Percentiles rank a stretch among this genome's conserved stretches.
Conservation (phyloP, 2,888 invertebrate species). For the Nesidiocoris tenuis region DNA sequence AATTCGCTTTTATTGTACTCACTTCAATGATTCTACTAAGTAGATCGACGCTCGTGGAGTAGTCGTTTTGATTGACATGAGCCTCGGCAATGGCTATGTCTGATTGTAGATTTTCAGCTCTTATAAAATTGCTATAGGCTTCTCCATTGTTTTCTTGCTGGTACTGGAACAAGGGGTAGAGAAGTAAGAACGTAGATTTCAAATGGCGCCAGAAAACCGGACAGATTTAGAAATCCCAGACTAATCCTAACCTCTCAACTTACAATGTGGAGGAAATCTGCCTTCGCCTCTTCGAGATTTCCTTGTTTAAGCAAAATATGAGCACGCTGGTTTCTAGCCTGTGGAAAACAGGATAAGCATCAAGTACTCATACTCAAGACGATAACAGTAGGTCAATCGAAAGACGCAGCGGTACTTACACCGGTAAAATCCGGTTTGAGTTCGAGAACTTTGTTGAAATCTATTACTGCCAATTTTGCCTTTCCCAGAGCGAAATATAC, state of each 20-base stretch:
- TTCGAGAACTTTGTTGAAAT: slow-evolving; percentile 85
- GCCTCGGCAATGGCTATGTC: slow-evolving; percentile 67
- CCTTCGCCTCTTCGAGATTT: slow-evolving; percentile 74
- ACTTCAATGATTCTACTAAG: slow-evolving; percentile 70
- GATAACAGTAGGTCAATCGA: too few species aligned
- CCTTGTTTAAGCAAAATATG: slow-evolving; percentile 88
- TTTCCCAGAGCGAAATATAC: slow-evolving; percentile 94
- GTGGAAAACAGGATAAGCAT: slow-evolving; percentile 21
- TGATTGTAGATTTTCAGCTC: slow-evolving; percentile 65
- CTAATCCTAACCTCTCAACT: slow-evolving; percentile 57
- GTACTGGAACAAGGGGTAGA: slow-evolving; percentile 56
- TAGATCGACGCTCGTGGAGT: slow-evolving; percentile 63
- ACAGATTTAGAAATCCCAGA: too few species aligned
- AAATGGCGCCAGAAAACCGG: too few species aligned
- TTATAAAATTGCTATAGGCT: slow-evolving; percentile 67
- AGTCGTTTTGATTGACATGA: slow-evolving; percentile 60
- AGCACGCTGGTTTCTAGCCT: slow-evolving; percentile 75
- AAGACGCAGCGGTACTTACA: slow-evolving; percentile 62
- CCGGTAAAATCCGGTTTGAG: slow-evolving; percentile 89
- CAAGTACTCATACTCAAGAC: neutral
- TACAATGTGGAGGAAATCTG: slow-evolving; percentile 83
- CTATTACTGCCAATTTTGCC: slow-evolving; percentile 90
- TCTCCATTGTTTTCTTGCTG: slow-evolving; percentile 75
- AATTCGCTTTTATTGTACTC: too few species aligned
- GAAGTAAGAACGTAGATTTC: too few species aligned